phyloP scores from a whole-genome alignment of 2,113 vertebrate genomes.

The Ploceus nigricollis region DNA sequence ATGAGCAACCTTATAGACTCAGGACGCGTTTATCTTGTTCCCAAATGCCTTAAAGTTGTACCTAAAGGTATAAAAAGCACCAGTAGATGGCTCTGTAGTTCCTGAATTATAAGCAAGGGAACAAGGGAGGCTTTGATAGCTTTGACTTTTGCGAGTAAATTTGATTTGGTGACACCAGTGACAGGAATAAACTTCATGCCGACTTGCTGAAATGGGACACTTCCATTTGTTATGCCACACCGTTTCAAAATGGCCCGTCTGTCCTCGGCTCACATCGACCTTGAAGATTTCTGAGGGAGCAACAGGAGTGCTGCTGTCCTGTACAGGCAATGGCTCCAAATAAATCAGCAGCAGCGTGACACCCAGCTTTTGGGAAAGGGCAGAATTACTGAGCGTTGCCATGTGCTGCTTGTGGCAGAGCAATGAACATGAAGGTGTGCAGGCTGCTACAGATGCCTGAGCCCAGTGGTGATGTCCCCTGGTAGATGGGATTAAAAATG shows the following conservation, averaged over 20 bases:
- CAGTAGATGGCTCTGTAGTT: conserved; percentile 79
- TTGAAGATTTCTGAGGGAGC: conserved; percentile 56
- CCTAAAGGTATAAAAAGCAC: background rate
- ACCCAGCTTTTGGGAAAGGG: background rate
- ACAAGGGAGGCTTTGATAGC: background rate
- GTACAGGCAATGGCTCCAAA: background rate
- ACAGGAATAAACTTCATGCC: conserved; percentile 72
- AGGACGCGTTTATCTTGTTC: background rate
- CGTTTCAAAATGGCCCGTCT: conserved; percentile 49
- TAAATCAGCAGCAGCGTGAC: background rate
- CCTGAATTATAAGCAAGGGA: conserved; percentile 51
- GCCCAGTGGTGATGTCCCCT: background rate
- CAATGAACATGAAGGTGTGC: background rate
- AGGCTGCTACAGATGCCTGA: background rate
- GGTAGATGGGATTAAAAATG: background rate
- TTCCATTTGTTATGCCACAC: conserved; percentile 67
- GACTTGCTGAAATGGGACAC: conserved; percentile 76
- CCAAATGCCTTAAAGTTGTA: background rate
- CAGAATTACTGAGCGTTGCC: background rate
- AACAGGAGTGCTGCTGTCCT: background rate
- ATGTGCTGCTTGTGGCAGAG: background rate
- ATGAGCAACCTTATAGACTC: background rate
- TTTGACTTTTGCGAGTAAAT: conserved; percentile 65
- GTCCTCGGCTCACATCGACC: conserved; percentile 59
- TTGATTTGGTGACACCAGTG: conserved; percentile 72